A percentile compares a stretch with the other conserved stretches of the same genome.
Evolutionary conservation across 1,140 invertebrate genomes (phyloP).

Genomic region (Zaprionus gabonicus): DNA sequence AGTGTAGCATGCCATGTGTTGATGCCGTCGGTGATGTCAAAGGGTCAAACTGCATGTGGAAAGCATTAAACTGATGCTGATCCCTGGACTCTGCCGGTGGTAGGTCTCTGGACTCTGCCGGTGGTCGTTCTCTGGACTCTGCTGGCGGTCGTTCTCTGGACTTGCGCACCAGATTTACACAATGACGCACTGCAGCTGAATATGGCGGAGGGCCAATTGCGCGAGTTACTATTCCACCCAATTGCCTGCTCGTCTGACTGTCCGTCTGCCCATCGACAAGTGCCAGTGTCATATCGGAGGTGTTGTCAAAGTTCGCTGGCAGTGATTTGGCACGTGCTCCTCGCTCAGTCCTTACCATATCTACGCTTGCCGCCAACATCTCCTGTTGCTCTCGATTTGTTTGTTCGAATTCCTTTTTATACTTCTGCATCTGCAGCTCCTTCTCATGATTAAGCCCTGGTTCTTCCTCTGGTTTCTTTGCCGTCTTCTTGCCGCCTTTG

Average conservation of each 20-base stretch:
- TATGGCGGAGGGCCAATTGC: slow-evolving; percentile 22
- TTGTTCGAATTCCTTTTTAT: neutral
- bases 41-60: slow-evolving; percentile 23
- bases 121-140: neutral
- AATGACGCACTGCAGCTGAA: slow-evolving; percentile 22
- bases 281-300: neutral
- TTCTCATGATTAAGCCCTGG: neutral
- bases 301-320: neutral
- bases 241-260: neutral
- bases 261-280: neutral
- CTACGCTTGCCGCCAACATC: neutral
- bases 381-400: neutral
- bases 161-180: slow-evolving; percentile 10
- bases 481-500: neutral
- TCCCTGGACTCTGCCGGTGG: neutral
- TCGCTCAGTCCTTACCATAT: neutral
- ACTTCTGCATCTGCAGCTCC: neutral
- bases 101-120: neutral
- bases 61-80: neutral
- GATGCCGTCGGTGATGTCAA: slow-evolving; percentile 7
- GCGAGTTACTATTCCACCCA: slow-evolving; percentile 14
- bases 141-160: neutral
- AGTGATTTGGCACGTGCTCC: slow-evolving; percentile 39
- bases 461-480: slow-evolving; percentile 2
- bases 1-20: slow-evolving; percentile 26